These are phyloP conservation scores for Hoplodrina ambigua DNA, from an alignment of 2,888 invertebrate species.

Conservation along the genomic window DNA sequence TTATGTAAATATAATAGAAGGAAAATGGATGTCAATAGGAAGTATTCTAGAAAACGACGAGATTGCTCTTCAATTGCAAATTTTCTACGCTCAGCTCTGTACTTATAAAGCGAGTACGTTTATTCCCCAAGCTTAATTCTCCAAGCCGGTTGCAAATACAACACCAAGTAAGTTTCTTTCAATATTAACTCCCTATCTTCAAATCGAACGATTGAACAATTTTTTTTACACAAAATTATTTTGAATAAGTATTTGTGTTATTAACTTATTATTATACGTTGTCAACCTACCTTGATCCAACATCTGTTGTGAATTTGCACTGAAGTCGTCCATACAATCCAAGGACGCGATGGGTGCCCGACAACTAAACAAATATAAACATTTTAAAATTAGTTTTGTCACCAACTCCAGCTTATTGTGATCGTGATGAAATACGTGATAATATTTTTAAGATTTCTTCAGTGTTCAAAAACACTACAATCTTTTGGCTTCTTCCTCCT, in stretches of 20 bases:
- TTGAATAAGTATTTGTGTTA: background rate
- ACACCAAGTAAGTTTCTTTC: slow-evolving; percentile 18
- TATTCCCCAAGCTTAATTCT: background rate
- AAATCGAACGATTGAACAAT: background rate
- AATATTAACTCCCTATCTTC: background rate
- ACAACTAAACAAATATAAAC: slow-evolving; percentile 91
- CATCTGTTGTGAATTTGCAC: slow-evolving; percentile 91
- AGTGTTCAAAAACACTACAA: slow-evolving; percentile 25
- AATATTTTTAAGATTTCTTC: slow-evolving; percentile 19
- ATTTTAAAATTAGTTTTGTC: slow-evolving; percentile 52
- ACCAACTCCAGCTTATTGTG: slow-evolving; percentile 17
- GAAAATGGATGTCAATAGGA: slow-evolving; percentile 22
- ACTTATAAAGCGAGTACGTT: background rate
- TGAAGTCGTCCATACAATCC: slow-evolving; percentile 98
- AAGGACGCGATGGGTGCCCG: slow-evolving; percentile 97
- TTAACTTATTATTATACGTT: background rate
- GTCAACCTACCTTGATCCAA: slow-evolving; percentile 85
- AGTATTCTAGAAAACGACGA: slow-evolving; percentile 32
- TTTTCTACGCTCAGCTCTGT: background rate
- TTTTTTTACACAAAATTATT: background rate
- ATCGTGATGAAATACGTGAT: slow-evolving; percentile 23
- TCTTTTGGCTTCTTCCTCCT: slow-evolving; percentile 30
- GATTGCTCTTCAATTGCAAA: slow-evolving; percentile 29
- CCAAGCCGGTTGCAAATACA: background rate
- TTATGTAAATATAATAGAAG: slow-evolving; percentile 23